Evolutionary conservation across 2,888 invertebrate genomes (phyloP).

Genomic region (Napeogenes sylphis): DNA sequence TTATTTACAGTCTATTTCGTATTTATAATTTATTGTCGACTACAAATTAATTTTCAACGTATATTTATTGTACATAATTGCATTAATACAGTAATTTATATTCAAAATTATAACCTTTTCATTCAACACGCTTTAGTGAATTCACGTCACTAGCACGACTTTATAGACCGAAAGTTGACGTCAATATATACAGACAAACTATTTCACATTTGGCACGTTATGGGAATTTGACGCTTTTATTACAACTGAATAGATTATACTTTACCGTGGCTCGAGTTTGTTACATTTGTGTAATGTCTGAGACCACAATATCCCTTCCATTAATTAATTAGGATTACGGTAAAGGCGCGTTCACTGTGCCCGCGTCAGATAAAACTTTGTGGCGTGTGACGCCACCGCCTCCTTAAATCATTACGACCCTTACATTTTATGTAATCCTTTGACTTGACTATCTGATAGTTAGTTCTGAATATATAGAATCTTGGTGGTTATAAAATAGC

Average conservation of each 20-base stretch:
- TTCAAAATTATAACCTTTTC: neutral
- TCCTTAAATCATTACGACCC: constrained; percentile 50
- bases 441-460: constrained; percentile 47
- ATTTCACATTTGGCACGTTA: constrained; percentile 28
- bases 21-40: too few species aligned
- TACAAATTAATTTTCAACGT: too few species aligned
- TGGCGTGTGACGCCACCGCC: constrained; percentile 41
- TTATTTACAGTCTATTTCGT: too few species aligned
- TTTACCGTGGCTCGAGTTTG: constrained; percentile 53
- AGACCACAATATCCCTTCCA: constrained; percentile 51
- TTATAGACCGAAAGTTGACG: constrained; percentile 31
- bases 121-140: constrained; percentile 26
- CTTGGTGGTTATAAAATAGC: neutral
- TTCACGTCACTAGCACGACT: constrained; percentile 32
- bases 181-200: constrained; percentile 36
- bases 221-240: constrained; percentile 11
- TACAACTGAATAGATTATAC: constrained; percentile 27
- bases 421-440: constrained; percentile 58
- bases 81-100: too few species aligned
- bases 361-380: constrained; percentile 64
- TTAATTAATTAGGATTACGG: constrained; percentile 72
- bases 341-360: constrained; percentile 47
- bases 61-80: too few species aligned
- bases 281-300: constrained; percentile 49
- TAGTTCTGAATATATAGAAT: constrained; percentile 17